Conservation (phyloP, 2,113 vertebrate genomes). For the Eulemur rufifrons region DNA sequence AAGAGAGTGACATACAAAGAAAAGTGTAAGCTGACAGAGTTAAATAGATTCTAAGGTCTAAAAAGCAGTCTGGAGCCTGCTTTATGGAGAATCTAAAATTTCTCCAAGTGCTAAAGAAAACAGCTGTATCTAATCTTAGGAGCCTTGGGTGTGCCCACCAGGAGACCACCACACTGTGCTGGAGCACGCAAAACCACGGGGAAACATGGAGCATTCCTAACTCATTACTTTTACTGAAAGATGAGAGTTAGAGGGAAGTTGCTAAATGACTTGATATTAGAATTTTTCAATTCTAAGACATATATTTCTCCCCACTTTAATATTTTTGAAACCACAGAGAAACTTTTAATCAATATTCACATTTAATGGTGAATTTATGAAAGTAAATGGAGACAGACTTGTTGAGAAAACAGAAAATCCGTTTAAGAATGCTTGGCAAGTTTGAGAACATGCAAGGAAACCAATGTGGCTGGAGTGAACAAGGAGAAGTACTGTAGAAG, state of each 20-base stretch:
- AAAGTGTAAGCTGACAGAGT: not conserved
- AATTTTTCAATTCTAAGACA: constrained; percentile 30
- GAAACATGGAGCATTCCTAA: not conserved
- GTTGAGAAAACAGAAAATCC: not conserved
- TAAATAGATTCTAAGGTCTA: not conserved
- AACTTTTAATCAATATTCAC: constrained; percentile 32
- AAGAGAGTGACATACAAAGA: not conserved
- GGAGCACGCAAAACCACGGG: not conserved
- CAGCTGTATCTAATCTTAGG: not conserved
- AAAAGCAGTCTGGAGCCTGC: not conserved
- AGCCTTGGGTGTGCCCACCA: not conserved
- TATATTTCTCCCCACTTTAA: not conserved
- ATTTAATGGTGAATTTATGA: not conserved
- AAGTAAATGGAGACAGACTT: not conserved
- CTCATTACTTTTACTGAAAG: not conserved
- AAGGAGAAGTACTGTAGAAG: not conserved
- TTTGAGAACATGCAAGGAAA: not conserved
- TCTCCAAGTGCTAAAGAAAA: not conserved
- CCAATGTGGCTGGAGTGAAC: not conserved
- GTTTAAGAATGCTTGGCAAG: not conserved
- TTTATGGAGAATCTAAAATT: not conserved
- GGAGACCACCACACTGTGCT: not conserved
- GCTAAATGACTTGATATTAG: not conserved
- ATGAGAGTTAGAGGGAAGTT: not conserved
- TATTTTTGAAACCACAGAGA: constrained; percentile 33